Base-by-base conservation (phyloP, 2,113 vertebrate species). In the Pantherophis guttatus region DNA sequence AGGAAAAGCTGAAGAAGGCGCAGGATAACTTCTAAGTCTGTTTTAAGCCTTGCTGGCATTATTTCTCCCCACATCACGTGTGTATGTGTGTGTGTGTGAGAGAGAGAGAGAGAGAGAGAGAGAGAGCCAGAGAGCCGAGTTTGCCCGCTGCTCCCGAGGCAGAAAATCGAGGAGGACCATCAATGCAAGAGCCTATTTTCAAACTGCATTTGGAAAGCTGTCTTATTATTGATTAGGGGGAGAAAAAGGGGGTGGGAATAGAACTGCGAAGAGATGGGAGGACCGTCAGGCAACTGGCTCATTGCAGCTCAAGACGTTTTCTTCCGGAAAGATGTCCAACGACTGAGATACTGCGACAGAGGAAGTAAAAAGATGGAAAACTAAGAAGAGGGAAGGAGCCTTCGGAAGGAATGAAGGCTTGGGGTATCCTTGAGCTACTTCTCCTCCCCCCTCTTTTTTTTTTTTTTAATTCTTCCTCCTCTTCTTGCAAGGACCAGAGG, bases 311-410 rank as follows among this genome's bases (percentile, higher is more conserved):
- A 95, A 96, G 97, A 95, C 97, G 95, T 97, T 97, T 97, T 97
- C 97, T 97, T 97, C 97, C 96, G 93, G 98, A 97, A 98, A 98
- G 97, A 98, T 97, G 97, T 97, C 96, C 97, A 97, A 98, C 96
- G 96, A 96, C 97, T 96, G 96, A 97, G 97, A 97, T 96, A 95
- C 94, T 96, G 96, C 97, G 96, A 96, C 97, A 96, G 97, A 97
- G 97, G 97, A 98, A 97, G 96, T 97, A 97, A 96, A 96, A 97
- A 97, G 96, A 97, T 97, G 97, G 97, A 97, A 97, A 97, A 97
- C 97, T 96, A 94, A 97, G 97, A 97, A 97, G 95, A 96, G 95
- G 97, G 96, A 96, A 95, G 93, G 96, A 96, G 94, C 95, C 88
- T 95, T 94, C 96, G 96, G 96, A 97, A 97, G 96, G 97, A 97